Conservation (phyloP, 2,113 vertebrate species). For the Poeciliopsis retropinna region DNA sequence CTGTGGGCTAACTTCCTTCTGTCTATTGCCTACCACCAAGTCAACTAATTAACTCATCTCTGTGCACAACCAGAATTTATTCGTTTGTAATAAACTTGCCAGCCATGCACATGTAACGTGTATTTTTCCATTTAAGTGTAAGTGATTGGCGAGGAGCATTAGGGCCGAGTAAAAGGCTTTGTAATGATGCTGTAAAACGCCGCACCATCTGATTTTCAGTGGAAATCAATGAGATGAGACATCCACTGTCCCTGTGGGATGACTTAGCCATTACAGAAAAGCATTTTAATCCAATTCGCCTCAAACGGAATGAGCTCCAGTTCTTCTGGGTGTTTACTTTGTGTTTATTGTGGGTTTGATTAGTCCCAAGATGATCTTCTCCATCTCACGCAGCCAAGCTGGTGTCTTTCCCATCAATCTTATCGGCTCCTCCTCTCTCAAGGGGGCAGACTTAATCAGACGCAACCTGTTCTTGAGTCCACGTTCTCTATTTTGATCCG, state of each 20-base stretch:
- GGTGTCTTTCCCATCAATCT: slow-evolving; percentile 36
- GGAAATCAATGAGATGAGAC: slow-evolving; percentile 62
- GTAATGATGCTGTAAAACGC: slow-evolving; percentile 30
- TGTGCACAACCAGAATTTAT: slow-evolving; percentile 48
- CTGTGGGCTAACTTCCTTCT: slow-evolving; percentile 35
- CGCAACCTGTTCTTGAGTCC: slow-evolving; percentile 34
- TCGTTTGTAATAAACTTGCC: slow-evolving; percentile 53
- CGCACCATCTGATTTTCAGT: slow-evolving; percentile 36
- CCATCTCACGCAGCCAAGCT: slow-evolving; percentile 36
- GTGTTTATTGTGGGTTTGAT: slow-evolving; percentile 47
- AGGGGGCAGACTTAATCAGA: slow-evolving; percentile 49
- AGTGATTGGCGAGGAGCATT: slow-evolving; percentile 12
- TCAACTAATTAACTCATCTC: slow-evolving; percentile 66
- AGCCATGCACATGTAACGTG: slow-evolving; percentile 49
- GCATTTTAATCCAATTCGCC: slow-evolving; percentile 36
- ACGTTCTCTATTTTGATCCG: slow-evolving; percentile 11
- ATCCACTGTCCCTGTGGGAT: slow-evolving; percentile 17
- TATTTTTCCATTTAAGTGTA: slow-evolving; percentile 34
- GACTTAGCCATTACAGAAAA: slow-evolving; percentile 38
- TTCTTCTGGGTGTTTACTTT: slow-evolving; percentile 42
- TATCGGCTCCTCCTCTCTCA: slow-evolving; percentile 12
- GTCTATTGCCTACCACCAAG: slow-evolving; percentile 44
- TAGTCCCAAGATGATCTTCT: slow-evolving; percentile 48
- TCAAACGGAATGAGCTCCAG: slow-evolving; percentile 27
- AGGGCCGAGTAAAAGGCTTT: slow-evolving; percentile 10